These are phyloP conservation scores for Smittia sp. DNA, from an alignment of 2,888 invertebrate species.

Conservation along the genomic window DNA sequence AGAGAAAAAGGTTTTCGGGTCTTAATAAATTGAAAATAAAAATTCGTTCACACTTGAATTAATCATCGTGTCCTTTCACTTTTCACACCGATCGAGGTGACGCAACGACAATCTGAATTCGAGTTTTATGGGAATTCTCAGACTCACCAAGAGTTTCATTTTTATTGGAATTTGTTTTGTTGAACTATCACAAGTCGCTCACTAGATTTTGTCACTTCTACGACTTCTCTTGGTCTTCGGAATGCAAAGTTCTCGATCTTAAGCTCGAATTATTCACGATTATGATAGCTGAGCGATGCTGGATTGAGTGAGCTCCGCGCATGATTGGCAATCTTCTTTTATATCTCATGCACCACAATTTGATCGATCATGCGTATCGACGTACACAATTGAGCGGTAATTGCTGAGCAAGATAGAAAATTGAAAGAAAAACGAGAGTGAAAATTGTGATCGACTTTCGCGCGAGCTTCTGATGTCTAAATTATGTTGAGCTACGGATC, in stretches of 20 bases:
- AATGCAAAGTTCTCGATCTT: no score
- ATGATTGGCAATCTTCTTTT: constrained; percentile 33
- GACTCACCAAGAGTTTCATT: constrained; percentile 27
- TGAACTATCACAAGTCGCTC: not conserved
- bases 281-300: not conserved
- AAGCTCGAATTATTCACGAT: no score
- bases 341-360: constrained; percentile 17
- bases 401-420: not conserved
- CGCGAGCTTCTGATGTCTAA: not conserved
- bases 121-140: not conserved
- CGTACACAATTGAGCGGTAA: not conserved
- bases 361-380: not conserved
- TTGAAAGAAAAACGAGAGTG: not conserved
- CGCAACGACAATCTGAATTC: not conserved
- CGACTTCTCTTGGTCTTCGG: no score
- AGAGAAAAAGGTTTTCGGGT: not conserved
- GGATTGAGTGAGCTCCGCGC: constrained; percentile 10
- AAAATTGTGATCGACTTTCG: not conserved
- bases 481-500: not conserved
- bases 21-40: not conserved
- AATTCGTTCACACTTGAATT: not conserved
- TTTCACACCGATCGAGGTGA: not conserved
- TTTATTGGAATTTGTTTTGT: not conserved
- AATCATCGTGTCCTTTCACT: constrained; percentile 27
- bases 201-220: no score